These are phyloP conservation scores for Stomorhina lunata DNA, from an alignment of 2,888 invertebrate species.

Conservation along the genomic window DNA sequence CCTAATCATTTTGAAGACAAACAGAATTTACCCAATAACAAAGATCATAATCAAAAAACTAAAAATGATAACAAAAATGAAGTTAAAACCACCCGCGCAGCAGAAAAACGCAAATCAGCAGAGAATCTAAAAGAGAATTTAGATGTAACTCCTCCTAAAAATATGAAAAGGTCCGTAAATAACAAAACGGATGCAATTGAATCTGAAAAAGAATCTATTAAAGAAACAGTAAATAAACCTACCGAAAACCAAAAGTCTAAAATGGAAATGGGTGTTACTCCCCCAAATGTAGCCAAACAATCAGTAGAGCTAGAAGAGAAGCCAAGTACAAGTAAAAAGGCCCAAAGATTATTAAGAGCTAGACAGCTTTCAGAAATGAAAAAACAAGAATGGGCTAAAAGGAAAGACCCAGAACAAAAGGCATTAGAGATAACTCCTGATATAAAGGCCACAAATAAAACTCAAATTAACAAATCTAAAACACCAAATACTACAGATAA, in stretches of 20 bases:
- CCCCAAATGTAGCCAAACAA: constrained; percentile 5
- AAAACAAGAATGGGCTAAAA: constrained; percentile 60
- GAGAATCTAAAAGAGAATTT: constrained; percentile 3
- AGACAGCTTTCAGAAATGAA: constrained; percentile 68
- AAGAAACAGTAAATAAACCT: not conserved
- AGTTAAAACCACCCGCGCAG: not conserved
- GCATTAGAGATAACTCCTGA: not conserved
- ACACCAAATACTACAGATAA: not conserved
- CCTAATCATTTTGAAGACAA: constrained; percentile 2
- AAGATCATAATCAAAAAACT: not conserved
- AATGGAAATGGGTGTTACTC: not conserved
- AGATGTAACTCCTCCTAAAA: constrained; percentile 5
- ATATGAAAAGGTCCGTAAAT: not conserved
- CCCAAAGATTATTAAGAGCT: constrained; percentile 60
- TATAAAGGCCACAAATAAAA: not conserved
- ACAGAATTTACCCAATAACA: not conserved
- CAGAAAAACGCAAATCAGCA: constrained; percentile 12
- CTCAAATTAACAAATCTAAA: not conserved
- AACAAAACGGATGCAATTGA: not conserved
- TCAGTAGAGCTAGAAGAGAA: constrained; percentile 49
- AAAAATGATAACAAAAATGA: not conserved
- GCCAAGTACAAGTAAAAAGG: constrained; percentile 71
- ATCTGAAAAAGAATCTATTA: not conserved
- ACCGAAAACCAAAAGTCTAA: constrained; percentile 1
- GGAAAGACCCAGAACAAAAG: constrained; percentile 35